Conservation (phyloP, 1,140 invertebrate genomes). For the Sinonovacula constricta region DNA sequence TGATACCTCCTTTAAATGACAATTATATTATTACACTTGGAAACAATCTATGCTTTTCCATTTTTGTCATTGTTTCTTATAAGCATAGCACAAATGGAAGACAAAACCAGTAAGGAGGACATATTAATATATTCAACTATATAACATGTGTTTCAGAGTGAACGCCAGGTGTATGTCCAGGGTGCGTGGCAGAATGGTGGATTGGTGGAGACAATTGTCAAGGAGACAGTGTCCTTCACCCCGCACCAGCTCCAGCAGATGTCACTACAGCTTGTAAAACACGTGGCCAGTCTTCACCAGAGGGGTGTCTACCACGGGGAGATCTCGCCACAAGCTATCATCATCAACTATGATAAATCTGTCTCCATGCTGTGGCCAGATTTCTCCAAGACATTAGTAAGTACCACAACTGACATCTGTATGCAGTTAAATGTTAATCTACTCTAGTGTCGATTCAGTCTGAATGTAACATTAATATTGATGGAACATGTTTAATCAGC, state of each 20-base stretch:
- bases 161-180: slow-evolving; percentile 30
- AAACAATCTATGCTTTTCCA: too few species aligned
- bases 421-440: too few species aligned
- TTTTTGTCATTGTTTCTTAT: too few species aligned
- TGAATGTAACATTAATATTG: too few species aligned
- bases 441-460: too few species aligned
- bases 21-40: too few species aligned
- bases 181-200: slow-evolving; percentile 12
- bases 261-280: slow-evolving; percentile 1
- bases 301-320: slow-evolving; percentile 36
- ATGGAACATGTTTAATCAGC: too few species aligned
- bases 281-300: not conserved
- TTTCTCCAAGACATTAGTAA: slow-evolving; percentile 39
- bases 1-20: too few species aligned
- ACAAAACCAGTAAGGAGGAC: too few species aligned
- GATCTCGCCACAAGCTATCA: slow-evolving; percentile 33
- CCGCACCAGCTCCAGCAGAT: slow-evolving; percentile 5
- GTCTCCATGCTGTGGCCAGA: slow-evolving; percentile 26
- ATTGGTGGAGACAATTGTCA: slow-evolving; percentile 3
- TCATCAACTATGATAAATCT: slow-evolving; percentile 17
- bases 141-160: slow-evolving; percentile 23
- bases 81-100: too few species aligned
- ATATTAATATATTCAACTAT: too few species aligned
- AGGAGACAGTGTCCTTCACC: not conserved
- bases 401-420: too few species aligned